Evolutionary conservation across 2,888 invertebrate genomes (phyloP), one percentile per base, ranked within the genome.

Genomic region (Noctua janthe): DNA sequence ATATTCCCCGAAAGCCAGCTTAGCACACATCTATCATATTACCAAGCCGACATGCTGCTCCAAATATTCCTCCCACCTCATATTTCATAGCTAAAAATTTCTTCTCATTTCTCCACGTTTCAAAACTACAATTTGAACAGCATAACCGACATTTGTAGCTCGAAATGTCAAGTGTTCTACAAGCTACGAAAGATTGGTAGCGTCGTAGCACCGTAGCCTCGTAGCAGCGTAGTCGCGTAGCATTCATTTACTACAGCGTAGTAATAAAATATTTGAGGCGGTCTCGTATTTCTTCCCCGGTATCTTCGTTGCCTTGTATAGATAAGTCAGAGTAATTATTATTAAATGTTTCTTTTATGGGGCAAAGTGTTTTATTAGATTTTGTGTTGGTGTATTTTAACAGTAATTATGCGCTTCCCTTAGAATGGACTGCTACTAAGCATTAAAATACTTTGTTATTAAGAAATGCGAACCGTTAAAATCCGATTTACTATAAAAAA

Each of bases 141-240:
- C 56, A 75, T 72, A 69, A 23, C 72, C 74, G 73, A 78, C 84
- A 74, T 84, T 84, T 73, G 77, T 87, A 75, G 29, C 71, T 74
- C 43, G 23, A 78, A 83, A 83, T 82, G 80, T 89, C 89, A 87
- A 87, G 87, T 81, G 80, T 71, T 74, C 83, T 83, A 87, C 82
- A 67, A 78, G 71, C 87, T 88, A 88, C 87, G 84, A 84, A 88
- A 78, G 74, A 75, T 80, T 82, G 76, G 84, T 85, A 83, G 75
- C 80, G 13, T 20, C 74, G 59, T 70, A 87, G 78, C 71, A 29
- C 5, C 72, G 66, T 71, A 83, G 76, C 64, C 59, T 77, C 64
- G 80, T 77, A 83, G 87, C 66, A 59, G 54, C 29, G 76, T 85
- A 86, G 76, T 66, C n/a, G 56, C 83, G 74, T 76, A 86, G 76